Conservation (phyloP, 2,113 vertebrate species). For the Calyptommatus sinebrachiatus region DNA sequence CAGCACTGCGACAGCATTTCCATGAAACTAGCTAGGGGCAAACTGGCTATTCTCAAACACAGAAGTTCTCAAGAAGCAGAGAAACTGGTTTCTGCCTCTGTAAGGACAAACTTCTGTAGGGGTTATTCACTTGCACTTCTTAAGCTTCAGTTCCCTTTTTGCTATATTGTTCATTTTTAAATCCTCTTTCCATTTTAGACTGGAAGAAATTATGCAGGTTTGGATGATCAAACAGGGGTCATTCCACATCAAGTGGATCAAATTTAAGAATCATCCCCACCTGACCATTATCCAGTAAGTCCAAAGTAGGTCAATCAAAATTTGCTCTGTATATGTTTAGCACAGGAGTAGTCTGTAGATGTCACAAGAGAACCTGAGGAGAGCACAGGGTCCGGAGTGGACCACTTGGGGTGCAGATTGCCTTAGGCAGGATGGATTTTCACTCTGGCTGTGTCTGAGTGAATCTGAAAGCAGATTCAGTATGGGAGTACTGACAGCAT, state of each 20-base stretch:
- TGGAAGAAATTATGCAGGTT: neutral
- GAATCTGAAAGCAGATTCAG: neutral
- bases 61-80: neutral
- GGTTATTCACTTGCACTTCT: neutral
- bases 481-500: neutral
- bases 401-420: too few species aligned
- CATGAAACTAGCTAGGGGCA: neutral
- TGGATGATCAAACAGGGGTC: neutral
- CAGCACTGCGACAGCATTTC: conserved; percentile 13
- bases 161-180: neutral
- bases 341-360: neutral
- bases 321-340: neutral
- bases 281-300: neutral
- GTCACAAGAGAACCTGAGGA: too few species aligned
- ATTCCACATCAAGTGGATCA: neutral
- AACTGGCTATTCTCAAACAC: neutral
- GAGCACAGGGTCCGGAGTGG: neutral
- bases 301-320: neutral
- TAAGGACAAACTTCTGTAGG: neutral
- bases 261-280: neutral
- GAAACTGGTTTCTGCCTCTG: neutral
- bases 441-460: too few species aligned
- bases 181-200: neutral
- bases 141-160: neutral
- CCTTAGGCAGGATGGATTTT: too few species aligned